Evolutionary conservation across 1,140 invertebrate genomes (phyloP), one percentile per base, ranked within the genome.

Genomic region (Probaryconus sp.): DNA sequence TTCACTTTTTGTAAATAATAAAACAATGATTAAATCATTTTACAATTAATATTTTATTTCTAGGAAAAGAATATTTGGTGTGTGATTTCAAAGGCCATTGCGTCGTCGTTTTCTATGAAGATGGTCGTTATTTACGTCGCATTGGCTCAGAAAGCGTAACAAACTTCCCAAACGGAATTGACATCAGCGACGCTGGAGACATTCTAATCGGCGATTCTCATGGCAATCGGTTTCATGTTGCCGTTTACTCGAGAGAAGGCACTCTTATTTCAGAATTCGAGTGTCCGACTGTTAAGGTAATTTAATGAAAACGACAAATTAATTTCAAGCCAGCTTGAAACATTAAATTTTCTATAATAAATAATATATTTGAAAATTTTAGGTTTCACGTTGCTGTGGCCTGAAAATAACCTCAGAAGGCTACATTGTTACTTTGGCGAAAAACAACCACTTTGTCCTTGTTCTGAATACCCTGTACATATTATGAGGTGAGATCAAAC

Each of bases 41-140:
- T 24, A 42, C n/a, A 89, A 85, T 73, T 14, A 31, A 38, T 16
- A 10, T 61, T 13, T 50, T 24, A 38, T 65, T 74, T 89, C 89
- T 80, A 95, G 94, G 94, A 63, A 96, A 96, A 80, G 96, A 98
- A 85, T 98, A 96, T 88, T 99, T 96, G 88, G 96, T 98, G 16
- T 98, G 97, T 85, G 97, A 99, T 87, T 99, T 98, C 85, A 98
- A 98, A 88, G 97, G 96, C 50, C 97, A 98, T 86, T 98, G 96
- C 85, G 96, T 99, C 10, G 96, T 97, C 24, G 97, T 98, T 11
- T 98, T 98, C 87, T 94, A 93, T 82, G 95, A 97, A 82, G 94
- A 96, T 51, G 97, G 97, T 60, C 91, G 92, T 51, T 98, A 96
- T 86, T 85, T 97, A 63, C 92, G 96, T 71, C 93, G 96, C 70